phyloP scores from a whole-genome alignment of 2,113 vertebrate genomes.

The Falcunculus frontatus region DNA sequence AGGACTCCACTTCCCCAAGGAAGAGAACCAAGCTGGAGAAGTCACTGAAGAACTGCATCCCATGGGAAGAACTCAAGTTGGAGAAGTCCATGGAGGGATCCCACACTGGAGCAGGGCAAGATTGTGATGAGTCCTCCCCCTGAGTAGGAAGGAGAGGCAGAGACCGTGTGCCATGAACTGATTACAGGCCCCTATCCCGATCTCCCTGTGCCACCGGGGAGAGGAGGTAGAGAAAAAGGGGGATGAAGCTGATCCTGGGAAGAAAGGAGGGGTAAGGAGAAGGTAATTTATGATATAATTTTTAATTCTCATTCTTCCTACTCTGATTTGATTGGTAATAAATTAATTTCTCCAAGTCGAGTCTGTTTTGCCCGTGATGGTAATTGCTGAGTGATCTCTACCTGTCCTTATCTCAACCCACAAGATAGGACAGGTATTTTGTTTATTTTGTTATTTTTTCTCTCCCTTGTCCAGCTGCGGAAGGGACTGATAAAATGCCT shows the following conservation, averaged over 20 bases:
- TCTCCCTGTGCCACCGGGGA: background rate
- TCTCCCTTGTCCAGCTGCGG: background rate
- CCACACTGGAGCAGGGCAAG: background rate
- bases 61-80: rapidly evolving
- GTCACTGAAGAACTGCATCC: background rate
- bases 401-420: too few species aligned
- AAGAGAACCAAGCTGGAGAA: background rate
- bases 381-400: background rate
- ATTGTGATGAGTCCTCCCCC: background rate
- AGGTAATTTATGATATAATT: background rate
- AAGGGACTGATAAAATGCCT: background rate
- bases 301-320: background rate
- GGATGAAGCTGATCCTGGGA: background rate
- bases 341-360: background rate
- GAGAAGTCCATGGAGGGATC: background rate
- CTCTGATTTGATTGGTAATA: background rate
- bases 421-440: too few species aligned
- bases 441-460: background rate
- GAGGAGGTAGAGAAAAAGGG: background rate
- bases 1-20: background rate
- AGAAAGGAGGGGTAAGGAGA: background rate
- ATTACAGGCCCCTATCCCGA: background rate
- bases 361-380: background rate
- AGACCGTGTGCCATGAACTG: background rate
- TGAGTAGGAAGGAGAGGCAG: background rate